Evolutionary conservation across 2,113 vertebrate genomes (phyloP), one percentile per base, ranked within the genome.

Genomic region (Gavialis gangeticus): DNA sequence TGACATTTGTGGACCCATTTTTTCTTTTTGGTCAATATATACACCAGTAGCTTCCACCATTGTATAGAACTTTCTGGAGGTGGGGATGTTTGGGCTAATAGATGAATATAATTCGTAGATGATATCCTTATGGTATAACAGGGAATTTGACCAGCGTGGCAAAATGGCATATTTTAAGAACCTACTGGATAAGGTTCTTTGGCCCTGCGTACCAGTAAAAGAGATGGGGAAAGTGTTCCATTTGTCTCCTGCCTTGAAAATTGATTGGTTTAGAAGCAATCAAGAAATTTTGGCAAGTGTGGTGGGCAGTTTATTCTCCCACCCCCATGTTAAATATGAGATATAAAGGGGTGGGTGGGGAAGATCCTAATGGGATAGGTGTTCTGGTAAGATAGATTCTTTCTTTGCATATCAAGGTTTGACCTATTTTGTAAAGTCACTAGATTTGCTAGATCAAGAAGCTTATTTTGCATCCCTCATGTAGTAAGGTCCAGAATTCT

Each of bases 21-120:
- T 88, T 62, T 89, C 22, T 84, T 46, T 94, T 93, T 88, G 75
- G 92, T 90, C 85, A 92, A 27, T 76, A 22, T 37, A 19, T 13
- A 19, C 67, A 86, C 10, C n/a, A 84, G 75, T 19, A 84, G 24
- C 83, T 94, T 79, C 94, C 86, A 88, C 82, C 37, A 82, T 25
- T 71, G 58, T 67, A 66, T 6, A 82, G 73, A 89, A 80, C 34
- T 24, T 85, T 90, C 91, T 12, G 93, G 75, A 93, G 87, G 71
- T 89, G 76, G 58, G 30, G 67, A 84, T 88, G 17, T 58, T 54
- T 59, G 55, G n/a, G 62, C 91, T 82, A 81, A 88, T 67, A 92
- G 21, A 91, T 71, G 30, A 14, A 15, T 71, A n/a, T 5, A 15
- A 91, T 84, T 92, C 91, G 94, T 88, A 91, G 66, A 78, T 80